Conservation (phyloP, 2,888 invertebrate genomes). For the Muscina levida region DNA sequence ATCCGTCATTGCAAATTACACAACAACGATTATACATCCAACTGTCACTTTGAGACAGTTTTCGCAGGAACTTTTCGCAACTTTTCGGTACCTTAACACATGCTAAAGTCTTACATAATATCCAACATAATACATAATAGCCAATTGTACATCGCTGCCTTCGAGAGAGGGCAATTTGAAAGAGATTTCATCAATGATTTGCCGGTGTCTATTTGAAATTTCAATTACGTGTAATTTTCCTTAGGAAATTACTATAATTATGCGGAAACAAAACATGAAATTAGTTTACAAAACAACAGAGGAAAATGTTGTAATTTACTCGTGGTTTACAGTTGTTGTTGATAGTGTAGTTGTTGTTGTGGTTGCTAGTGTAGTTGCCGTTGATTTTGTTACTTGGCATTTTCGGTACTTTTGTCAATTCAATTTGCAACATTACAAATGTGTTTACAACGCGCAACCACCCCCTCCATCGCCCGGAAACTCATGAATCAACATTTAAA, state of each 20-base stretch:
- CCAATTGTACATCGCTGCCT: background rate
- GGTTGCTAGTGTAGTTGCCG: background rate
- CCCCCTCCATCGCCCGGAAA: constrained; percentile 31
- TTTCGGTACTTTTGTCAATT: constrained; percentile 65
- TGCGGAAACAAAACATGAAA: constrained; percentile 64
- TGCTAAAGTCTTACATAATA: background rate
- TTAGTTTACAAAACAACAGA: constrained; percentile 43
- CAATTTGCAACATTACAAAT: constrained; percentile 64
- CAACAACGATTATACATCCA: background rate
- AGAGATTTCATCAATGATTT: background rate
- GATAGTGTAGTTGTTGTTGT: constrained; percentile 7
- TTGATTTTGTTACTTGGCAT: constrained; percentile 35
- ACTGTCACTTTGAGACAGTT: background rate
- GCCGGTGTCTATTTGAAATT: constrained; percentile 34
- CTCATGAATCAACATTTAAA: constrained; percentile 63
- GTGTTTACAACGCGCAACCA: constrained; percentile 37
- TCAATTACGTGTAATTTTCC: constrained; percentile 61
- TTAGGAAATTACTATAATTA: constrained; percentile 63
- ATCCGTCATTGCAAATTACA: too few relatives aligned
- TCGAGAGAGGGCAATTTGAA: background rate
- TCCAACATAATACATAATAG: background rate
- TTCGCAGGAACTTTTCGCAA: background rate
- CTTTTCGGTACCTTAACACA: background rate
- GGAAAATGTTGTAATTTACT: constrained; percentile 52
- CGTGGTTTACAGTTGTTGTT: too few relatives aligned